Evolutionary conservation across 2,113 vertebrate genomes (phyloP), one percentile per base, ranked within the genome.

Genomic region (Cyanoderma ruficeps): DNA sequence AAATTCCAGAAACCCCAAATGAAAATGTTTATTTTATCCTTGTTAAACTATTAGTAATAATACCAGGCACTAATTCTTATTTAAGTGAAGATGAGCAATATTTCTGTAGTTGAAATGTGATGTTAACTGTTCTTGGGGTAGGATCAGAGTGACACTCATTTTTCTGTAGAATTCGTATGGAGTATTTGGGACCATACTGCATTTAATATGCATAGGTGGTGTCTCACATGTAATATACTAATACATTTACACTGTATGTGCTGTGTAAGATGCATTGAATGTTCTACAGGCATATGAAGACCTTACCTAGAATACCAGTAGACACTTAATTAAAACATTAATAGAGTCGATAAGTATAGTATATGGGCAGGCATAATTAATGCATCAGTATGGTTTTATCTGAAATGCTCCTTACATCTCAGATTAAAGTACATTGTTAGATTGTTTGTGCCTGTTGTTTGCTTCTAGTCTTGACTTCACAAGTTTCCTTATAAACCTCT

Each of bases 51-150:
- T 5, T 39, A 60, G 6, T 61, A 67, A 3, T 75, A 63, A 64
- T 20, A 69, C 5, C 10, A 30, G 7, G 1, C 13, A 23, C 10
- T 65, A 63, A 59, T 67, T 76, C 8, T 69, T 56, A 24, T 47
- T 71, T 91, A 69, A 57, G 53, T 65, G 17, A 55, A 53, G 24
- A 44, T 42, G 64, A 49, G 17, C 0, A 0, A 1, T 87, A n/a
- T 30, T 52, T 81, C 15, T 53, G 1, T 81, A 39, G 23, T 15
- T 91, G 31, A 76, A 75, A 37, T 63, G 56, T 52, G 59, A 49
- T 64, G 17, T 15, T 1, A 61, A 23, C 28, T 59, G 5, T 81
- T 86, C 17, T 74, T 70, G 30, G 4, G 27, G 6, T 25, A 70
- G 39, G 8, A 20, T 28, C 15, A n/a, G 41, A 65, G 11, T 35